These are phyloP conservation scores for Elaphurus davidianus DNA, from an alignment of 2,113 vertebrate genomes.

Conservation along the genomic window DNA sequence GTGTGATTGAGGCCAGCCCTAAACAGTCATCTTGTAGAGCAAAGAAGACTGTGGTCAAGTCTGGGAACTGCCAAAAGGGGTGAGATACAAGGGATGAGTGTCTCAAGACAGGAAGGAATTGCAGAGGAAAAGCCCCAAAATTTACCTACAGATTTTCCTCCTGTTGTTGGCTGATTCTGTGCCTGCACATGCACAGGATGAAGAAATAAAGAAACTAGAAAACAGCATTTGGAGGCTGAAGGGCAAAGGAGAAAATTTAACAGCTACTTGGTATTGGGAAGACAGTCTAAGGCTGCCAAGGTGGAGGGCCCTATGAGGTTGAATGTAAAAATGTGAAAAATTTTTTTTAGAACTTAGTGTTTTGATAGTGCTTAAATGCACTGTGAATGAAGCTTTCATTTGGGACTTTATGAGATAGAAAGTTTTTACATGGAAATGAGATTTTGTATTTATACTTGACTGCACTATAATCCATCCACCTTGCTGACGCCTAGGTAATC, in stretches of 20 bases:
- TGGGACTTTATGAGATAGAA: not conserved
- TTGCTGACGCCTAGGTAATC: not conserved
- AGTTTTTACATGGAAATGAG: not conserved
- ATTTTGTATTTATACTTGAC: not conserved
- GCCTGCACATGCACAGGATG: not conserved
- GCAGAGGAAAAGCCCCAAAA: not conserved
- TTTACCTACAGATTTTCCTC: not conserved
- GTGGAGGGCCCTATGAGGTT: not conserved
- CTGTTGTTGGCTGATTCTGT: not conserved
- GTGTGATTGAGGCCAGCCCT: not conserved
- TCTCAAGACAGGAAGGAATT: not conserved
- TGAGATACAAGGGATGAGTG: not conserved
- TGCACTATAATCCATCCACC: not conserved
- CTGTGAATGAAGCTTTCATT: not conserved
- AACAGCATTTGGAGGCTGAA: not conserved
- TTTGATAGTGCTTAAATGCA: not conserved
- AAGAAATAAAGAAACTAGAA: not conserved
- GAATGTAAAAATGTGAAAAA: not conserved
- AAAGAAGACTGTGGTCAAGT: not conserved
- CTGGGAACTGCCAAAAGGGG: not conserved
- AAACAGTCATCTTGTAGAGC: not conserved
- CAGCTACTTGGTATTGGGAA: not conserved
- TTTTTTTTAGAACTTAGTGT: constrained; percentile 5
- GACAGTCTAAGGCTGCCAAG: not conserved
- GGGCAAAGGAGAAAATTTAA: not conserved